Evolutionary conservation across 2,888 invertebrate species (phyloP).

Genomic region (Standfussiana lucernea): DNA sequence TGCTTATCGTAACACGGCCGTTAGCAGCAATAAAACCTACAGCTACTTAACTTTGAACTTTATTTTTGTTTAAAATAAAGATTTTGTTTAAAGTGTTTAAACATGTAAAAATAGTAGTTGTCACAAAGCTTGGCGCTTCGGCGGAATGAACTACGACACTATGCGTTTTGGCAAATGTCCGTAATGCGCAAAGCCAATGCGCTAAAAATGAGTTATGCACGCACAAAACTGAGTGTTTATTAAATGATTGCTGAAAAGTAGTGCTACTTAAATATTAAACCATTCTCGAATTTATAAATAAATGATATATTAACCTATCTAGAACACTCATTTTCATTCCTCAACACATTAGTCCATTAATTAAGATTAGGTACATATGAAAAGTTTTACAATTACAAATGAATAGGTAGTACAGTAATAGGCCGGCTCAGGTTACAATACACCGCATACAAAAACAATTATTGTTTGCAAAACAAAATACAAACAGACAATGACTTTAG

Average conservation of each 20-base stretch:
- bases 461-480: conserved; percentile 13
- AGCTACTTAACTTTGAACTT: conserved; percentile 29
- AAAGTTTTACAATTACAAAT: conserved; percentile 1
- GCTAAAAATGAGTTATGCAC: conserved; percentile 45
- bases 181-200: conserved; percentile 43
- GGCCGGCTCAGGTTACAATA: not conserved
- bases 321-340: not conserved
- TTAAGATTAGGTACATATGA: not conserved
- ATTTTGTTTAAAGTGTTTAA: conserved; percentile 26
- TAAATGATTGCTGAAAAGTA: not conserved
- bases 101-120: conserved; percentile 29
- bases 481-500: conserved; percentile 8
- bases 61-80: conserved; percentile 8
- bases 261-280: not conserved
- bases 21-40: conserved; percentile 9
- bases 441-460: conserved; percentile 4
- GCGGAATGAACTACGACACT: conserved; percentile 34
- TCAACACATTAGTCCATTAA: not conserved
- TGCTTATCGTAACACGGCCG: conserved; percentile 17
- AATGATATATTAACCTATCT: too few species aligned
- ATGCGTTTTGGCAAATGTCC: conserved; percentile 56
- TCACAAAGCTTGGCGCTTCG: conserved; percentile 48
- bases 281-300: not conserved
- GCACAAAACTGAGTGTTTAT: conserved; percentile 7
- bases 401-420: not conserved